Evolutionary conservation across 2,113 vertebrate genomes (phyloP), one percentile per base, ranked within the genome.

Genomic region (Menidia beryllina): DNA sequence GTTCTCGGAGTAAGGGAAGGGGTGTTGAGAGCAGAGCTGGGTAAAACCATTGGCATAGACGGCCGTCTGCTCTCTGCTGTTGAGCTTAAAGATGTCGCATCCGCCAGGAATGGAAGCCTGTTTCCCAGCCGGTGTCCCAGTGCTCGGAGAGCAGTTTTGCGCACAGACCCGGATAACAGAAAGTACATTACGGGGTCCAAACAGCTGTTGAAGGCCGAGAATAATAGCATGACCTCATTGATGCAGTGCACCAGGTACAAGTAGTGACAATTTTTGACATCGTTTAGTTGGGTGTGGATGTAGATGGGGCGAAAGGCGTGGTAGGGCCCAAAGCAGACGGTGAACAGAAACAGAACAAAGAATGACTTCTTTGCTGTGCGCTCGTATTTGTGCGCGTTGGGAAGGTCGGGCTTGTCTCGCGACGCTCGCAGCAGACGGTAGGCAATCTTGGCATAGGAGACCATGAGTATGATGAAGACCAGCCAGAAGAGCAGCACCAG

Each of bases 181-280:
- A 99, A 97, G 74, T 97, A 99, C 94, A 99, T 97, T 70, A 97
- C 90, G 0, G 97, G 97, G 83, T 98, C 96, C 83, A 98, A 87
- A 50, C 96, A 97, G 79, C 96, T 97, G 55, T 99, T 99, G 48
- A 97, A 93, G 49, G 97, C 94, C 1, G 97, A 98, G 38, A 99
- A 85, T 23, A 96, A 75, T 36, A 99, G 88, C 92, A 95, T 94
- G 20, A 95, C 91, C 81, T 98, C 96, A 0, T 98, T 98, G 79
- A 86, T 93, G 10, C 72, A 94, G 86, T 96, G 93, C 78, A 94
- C 62, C 34, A 75, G 13, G 0, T 30, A 38, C 91, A 94, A 0
- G 60, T 87, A 30, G 75, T 82, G 10, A 21, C 89, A 73, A n/a
- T n/a, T n/a, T n/a, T n/a, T 10, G 86, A 21, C 67, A 25, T 55